Evolutionary conservation across 2,797 vertebrate species (phyloP), one percentile per base, ranked within the genome.

Genomic region (Avahi laniger): DNA sequence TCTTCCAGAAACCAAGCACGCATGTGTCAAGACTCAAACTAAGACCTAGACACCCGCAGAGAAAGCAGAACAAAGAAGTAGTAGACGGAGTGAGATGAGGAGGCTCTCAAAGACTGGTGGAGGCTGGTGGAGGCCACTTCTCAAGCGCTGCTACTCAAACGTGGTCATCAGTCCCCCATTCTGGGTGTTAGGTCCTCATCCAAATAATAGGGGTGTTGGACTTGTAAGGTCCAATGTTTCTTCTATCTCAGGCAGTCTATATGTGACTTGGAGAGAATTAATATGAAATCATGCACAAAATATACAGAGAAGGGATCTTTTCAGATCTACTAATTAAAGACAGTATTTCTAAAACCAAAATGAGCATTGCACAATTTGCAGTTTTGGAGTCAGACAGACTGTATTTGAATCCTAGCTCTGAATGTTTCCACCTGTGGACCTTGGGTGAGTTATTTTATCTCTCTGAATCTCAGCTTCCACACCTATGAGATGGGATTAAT

Each of bases 391-490:
- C 41, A 92, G 79, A 85, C 52, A 24, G 57, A 59, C 24, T 57
- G 88, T 26, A 5, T 88, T 81, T 79, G 41, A 78, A 86, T 69
- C 35, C 52, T 24, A 50, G 70, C 63, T 75, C 81, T 82, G 54
- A 72, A 24, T 43, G 9, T 1, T 13, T 50, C 41, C 57, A 75
- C 54, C 52, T 73, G 9, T 61, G 28, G 76, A 33, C 20, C 1
- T 0, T 33, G 20, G 33, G 13, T 50, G 33, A 33, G 6, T n/a
- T 70, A 57, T 48, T 92, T 61, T 41, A 15, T 38, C n/a, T 24
- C 48, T 93, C 43, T 35, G 48, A 95, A 65, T 85, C 92, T 95
- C 90, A 78, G 61, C 28, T 75, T 90, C 69, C 22, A 54, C 61
- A 48, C 24, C 24, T 38, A 41, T 18, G 61, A 88, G 69, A 43